Evolutionary conservation across 2,797 vertebrate genomes (phyloP).

Genomic region (Coccyzus lansbergi): DNA sequence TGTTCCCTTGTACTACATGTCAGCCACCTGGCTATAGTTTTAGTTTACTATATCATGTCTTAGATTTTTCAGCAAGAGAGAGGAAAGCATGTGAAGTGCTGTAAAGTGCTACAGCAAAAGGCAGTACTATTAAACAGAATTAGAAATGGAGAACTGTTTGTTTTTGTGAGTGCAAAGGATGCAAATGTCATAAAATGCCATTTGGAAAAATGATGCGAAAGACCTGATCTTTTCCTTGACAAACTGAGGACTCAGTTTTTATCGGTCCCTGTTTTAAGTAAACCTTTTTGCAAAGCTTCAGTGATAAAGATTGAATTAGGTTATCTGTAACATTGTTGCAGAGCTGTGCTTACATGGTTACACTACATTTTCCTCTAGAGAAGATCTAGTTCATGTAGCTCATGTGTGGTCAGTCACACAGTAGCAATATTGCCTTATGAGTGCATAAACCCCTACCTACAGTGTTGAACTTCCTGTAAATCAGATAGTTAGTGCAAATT

Average conservation of each 20-base stretch:
- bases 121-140: not conserved
- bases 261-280: not conserved
- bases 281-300: not conserved
- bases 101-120: not conserved
- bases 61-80: not conserved
- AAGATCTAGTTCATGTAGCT: rapidly evolving
- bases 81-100: not conserved
- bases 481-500: not conserved
- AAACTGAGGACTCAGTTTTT: not conserved
- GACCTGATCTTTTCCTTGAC: not conserved
- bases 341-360: not conserved
- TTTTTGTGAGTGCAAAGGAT: not conserved
- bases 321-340: not conserved
- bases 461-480: not conserved
- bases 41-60: not conserved
- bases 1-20: not conserved
- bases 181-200: not conserved
- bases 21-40: not conserved
- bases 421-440: not conserved
- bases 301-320: not conserved
- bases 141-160: not conserved
- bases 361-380: not conserved
- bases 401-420: rapidly evolving
- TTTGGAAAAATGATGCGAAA: not conserved
- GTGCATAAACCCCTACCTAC: not conserved